Conservation (phyloP, 2,888 invertebrate genomes). For the Beris morrisii region DNA sequence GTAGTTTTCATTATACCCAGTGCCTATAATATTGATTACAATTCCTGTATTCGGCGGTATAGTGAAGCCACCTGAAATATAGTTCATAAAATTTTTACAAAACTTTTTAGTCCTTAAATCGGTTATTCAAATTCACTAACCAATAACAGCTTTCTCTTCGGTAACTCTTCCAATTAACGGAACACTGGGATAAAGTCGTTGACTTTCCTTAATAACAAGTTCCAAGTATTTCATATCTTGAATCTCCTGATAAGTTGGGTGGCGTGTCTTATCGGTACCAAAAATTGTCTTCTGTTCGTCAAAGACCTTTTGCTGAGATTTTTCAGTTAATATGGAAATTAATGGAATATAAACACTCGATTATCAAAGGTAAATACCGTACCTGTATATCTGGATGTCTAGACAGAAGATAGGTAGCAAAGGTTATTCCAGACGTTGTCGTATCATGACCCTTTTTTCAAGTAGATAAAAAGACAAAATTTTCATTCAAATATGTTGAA, state of each 20-base stretch:
- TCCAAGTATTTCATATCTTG: constrained; percentile 52
- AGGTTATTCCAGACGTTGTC: constrained; percentile 62
- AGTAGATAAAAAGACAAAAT: not conserved
- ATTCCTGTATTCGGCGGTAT: constrained; percentile 47
- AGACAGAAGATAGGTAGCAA: constrained; percentile 59
- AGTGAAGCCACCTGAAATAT: constrained; percentile 47
- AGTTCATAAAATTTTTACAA: constrained; percentile 39
- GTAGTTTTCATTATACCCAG: constrained; percentile 48
- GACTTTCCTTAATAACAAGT: constrained; percentile 50
- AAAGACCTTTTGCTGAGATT: constrained; percentile 55
- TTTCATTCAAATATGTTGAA: not conserved
- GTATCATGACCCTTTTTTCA: constrained; percentile 61
- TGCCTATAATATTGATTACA: constrained; percentile 44
- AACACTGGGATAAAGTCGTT: constrained; percentile 51
- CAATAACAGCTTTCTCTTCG: constrained; percentile 47
- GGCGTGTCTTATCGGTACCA: constrained; percentile 48
- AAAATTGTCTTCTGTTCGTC: constrained; percentile 58
- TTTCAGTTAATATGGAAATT: not conserved
- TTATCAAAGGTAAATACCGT: constrained; percentile 40
- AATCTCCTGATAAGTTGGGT: constrained; percentile 48
- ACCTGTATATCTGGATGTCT: constrained; percentile 59
- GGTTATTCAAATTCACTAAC: constrained; percentile 45
- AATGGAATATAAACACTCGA: not conserved
- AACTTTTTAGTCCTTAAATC: constrained; percentile 6
- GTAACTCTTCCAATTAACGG: constrained; percentile 47